Base-by-base conservation (phyloP, 2,113 vertebrate genomes). In the Labeo rohita region DNA sequence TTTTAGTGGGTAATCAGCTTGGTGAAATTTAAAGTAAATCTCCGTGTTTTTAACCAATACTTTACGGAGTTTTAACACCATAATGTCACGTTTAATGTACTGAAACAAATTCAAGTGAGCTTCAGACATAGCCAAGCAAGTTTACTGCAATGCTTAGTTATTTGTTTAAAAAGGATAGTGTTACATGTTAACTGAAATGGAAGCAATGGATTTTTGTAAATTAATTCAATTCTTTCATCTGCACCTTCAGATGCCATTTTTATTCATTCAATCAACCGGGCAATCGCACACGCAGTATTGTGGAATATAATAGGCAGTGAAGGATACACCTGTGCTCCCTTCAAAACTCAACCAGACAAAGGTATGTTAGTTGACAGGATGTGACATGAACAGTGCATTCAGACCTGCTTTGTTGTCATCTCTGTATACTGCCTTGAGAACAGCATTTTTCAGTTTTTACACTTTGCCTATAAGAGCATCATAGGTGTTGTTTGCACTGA, bases 271-370 rank as follows among this genome's bases (percentile, higher is more conserved):
- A 18, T 70, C 66, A 43, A 70, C 15, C 0, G 7, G 7, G 7
- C 13, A 70, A 70, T 39, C 18, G 1, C 36, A 43, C 8, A 63
- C 0, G 2, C 39, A 45, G 1, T 16, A n/a, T 11, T 43, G 68
- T 45, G 68, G 9, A 72, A 72, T 72, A 72, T 72, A 72, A 45
- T 5, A 43, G 1, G 68, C 68, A 21, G 16, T 6, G 39, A 21
- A 72, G 21, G 68, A 72, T 45, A 18, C 70, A 73, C 18, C 18
- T 72, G 68, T 72, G 39, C 36, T 72, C 68, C 68, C 68, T 45
- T 72, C 18, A 72, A 21, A 72, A 21, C 18, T 45, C 16, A 11
- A 11, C 4, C 68, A 72, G 68, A n/a, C 21, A 16, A 72, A 72
- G 66, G 66, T 72, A 21, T 43, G 18, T 6, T 45, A 72, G 16